Percentiles rank a stretch among this genome's conserved stretches.
phyloP scores from a whole-genome alignment of 2,888 invertebrate genomes.

The Sycophila texana region DNA sequence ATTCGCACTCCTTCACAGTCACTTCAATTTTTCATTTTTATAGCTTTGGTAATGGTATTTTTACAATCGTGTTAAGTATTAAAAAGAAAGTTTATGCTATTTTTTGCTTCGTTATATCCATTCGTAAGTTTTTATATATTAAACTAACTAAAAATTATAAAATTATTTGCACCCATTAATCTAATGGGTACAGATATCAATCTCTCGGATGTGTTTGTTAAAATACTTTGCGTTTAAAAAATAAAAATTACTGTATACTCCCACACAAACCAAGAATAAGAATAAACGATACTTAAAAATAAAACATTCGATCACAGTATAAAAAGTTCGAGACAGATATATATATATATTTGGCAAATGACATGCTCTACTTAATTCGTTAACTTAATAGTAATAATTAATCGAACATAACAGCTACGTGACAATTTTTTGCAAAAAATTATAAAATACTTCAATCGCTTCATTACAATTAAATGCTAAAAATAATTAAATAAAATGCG shows the following conservation, averaged over 20 bases:
- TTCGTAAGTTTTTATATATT: background rate
- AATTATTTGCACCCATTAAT: constrained; percentile 6
- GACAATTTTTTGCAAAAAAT: constrained; percentile 7
- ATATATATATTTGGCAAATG: constrained; percentile 29
- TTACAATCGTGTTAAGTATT: constrained; percentile 8
- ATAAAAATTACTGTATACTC: constrained; percentile 19
- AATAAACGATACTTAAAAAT: constrained; percentile 29
- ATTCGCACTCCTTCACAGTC: constrained; percentile 33
- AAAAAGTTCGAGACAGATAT: constrained; percentile 41
- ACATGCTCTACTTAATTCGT: constrained; percentile 42
- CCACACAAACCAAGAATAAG: constrained; percentile 31
- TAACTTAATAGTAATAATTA: constrained; percentile 32
- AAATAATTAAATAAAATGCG: constrained; percentile 32
- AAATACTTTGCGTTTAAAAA: constrained; percentile 22
- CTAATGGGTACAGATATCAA: constrained; percentile 15
- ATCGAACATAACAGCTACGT: constrained; percentile 33
- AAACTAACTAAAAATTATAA: background rate
- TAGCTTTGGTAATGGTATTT: constrained; percentile 40
- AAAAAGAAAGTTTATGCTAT: constrained; percentile 9
- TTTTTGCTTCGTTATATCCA: background rate
- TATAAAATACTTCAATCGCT: constrained; percentile 42
- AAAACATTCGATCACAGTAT: constrained; percentile 43
- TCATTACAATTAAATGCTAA: constrained; percentile 42
- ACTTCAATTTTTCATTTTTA: constrained; percentile 1
- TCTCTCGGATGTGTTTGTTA: constrained; percentile 21